Base-by-base conservation (phyloP, 2,797 vertebrate species). In the Ptychadena robeensis region DNA sequence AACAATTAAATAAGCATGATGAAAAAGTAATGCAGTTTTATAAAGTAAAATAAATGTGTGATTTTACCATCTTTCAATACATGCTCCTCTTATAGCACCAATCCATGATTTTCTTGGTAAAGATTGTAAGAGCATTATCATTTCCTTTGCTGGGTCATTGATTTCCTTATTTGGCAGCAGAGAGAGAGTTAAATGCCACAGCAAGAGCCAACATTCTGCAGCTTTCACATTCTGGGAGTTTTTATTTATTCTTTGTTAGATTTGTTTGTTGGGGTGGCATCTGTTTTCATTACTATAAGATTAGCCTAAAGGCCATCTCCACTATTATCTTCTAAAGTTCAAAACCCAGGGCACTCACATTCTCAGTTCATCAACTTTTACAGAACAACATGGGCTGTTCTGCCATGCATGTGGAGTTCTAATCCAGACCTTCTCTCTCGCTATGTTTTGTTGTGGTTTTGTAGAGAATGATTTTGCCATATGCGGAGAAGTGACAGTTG, bases 241-340 rank as follows among this genome's bases (percentile, higher is more conserved):
- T 73, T 73, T 79, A 83, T 79, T 73, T 83, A 74, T 79, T 73
- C 61, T 79, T 79, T 84, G 73, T 66, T 68, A 66, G 40, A 74
- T 84, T 79, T 80, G 82, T 84, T 84, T 84, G 82, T 83, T 78
- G 81, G 68, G 81, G 74, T 79, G 67, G 74, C 75, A 83, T 69
- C 82, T 79, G 82, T 83, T 83, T 83, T 83, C 77, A 85, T 80
- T 85, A 85, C 77, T 80, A 80, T 80, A 85, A 85, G 77, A 85
- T 80, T 85, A 80, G 82, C 82, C 82, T 84, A 84, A 84, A 84
- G 82, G 82, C 82, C 77, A 85, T 80, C 77, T 85, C n/a, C 71
- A 75, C 63, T 85, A 85, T 85, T 80, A 80, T 85, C 82, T 74
- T 84, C 82, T 80, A 73, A 80, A 84, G 70, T 84, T 80, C 71